Percentiles rank a stretch among this genome's conserved stretches.
These are phyloP conservation scores for Tryphoninae sp. DNA, from an alignment of 2,888 invertebrate genomes.

Conservation along the genomic window DNA sequence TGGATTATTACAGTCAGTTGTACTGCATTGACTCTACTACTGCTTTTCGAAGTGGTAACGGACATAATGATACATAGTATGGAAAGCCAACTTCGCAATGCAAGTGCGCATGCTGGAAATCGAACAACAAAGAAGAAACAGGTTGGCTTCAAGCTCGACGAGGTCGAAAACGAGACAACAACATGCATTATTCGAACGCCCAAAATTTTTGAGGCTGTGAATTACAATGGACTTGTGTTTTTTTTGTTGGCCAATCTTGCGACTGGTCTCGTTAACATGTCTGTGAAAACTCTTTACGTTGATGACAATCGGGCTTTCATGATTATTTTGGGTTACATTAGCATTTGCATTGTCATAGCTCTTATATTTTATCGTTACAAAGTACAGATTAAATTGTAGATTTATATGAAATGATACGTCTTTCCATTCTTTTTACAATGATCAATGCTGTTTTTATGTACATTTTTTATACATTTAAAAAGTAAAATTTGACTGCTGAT, in stretches of 20 bases:
- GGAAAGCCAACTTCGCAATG: slow-evolving; percentile 9
- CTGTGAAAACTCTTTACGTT: slow-evolving; percentile 85
- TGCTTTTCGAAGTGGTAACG: slow-evolving; percentile 83
- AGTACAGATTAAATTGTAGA: slow-evolving; percentile 73
- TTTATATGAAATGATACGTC: neutral
- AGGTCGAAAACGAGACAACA: slow-evolving; percentile 58
- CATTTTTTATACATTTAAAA: slow-evolving; percentile 63
- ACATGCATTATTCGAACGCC: slow-evolving; percentile 79
- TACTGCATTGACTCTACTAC: slow-evolving; percentile 83
- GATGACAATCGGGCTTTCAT: slow-evolving; percentile 70
- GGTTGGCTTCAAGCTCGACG: slow-evolving; percentile 56
- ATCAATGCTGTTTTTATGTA: slow-evolving; percentile 39
- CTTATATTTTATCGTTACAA: slow-evolving; percentile 71
- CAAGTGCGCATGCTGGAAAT: slow-evolving; percentile 2
- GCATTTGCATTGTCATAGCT: slow-evolving; percentile 69
- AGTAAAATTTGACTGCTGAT: slow-evolving; percentile 35
- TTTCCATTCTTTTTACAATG: neutral
- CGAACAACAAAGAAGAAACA: slow-evolving; percentile 55
- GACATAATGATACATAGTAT: slow-evolving; percentile 71
- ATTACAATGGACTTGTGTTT: slow-evolving; percentile 91
- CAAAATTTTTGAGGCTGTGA: slow-evolving; percentile 87
- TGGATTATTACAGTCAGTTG: slow-evolving; percentile 88
- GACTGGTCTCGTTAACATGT: slow-evolving; percentile 92
- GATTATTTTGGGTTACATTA: slow-evolving; percentile 75
- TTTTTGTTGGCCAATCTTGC: slow-evolving; percentile 92